Base-by-base conservation (phyloP, 1,140 invertebrate genomes). In the Amphibalanus amphitrite region DNA sequence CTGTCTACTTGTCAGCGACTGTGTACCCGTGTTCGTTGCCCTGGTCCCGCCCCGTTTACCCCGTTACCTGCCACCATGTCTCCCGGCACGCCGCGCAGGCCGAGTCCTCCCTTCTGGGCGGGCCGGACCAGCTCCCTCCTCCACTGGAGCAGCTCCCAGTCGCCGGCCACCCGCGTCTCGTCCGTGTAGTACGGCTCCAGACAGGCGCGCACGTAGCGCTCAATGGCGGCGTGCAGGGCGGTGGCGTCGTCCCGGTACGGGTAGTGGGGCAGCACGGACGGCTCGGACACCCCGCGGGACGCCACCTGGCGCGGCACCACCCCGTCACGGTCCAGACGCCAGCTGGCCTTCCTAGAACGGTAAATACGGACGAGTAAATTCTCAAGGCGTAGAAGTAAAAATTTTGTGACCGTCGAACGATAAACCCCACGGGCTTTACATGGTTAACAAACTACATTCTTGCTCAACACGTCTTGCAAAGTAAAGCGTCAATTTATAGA, bases 201-300 rank as follows among this genome's bases (percentile, higher is more conserved):
- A 69, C 80, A 77, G 71, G 79, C 77, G 15, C 74, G 76, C 30
- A 82, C 81, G 75, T 83, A 83, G 75, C 78, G 80, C 67, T 79
- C 76, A 40, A 83, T 82, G 26, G 78, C 78, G 10, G 78, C 40
- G 68, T 80, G 81, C 13, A 84, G 71, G 0, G 78, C 70, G 25
- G 82, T 29, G 8, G 80, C 81, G 76, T 84, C 83, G 75, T 83
- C 81, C 71, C 83, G 74, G 78, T 83, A 84, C 69, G 81, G 81
- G 76, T 84, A 84, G 67, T 81, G 76, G 0, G 82, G 82, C 23
- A 84, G 73, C 64, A 80, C 74, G 28, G 78, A 75, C n/a, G 72
- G 78, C 77, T 78, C 81, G 71, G 73, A 65, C 23, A 80, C 78
- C 26, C 75, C 77, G 74, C 80, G 71, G 15, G 73, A 68, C 67